phyloP scores from a whole-genome alignment of 30 jellyfish, hydroid and myxozoan species.

The Rhopilema esculentum region DNA sequence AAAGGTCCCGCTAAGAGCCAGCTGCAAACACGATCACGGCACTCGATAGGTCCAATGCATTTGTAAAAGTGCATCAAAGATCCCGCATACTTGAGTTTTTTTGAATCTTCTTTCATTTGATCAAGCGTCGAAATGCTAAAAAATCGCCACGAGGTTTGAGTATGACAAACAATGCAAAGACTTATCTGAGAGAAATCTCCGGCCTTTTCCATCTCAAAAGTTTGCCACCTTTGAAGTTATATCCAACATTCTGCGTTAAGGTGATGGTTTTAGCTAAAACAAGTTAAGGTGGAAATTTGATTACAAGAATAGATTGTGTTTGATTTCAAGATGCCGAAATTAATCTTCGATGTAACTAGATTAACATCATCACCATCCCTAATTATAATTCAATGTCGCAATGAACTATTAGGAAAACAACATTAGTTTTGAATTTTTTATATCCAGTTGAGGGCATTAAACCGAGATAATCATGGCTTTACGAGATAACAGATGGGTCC shows the following conservation, averaged over 20 bases:
- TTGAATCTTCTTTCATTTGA: too few relatives aligned
- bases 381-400: conserved; percentile 48
- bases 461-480: conserved; percentile 44
- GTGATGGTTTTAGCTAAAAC: neutral
- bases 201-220: neutral
- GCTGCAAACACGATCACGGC: too few relatives aligned
- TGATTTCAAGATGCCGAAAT: conserved; percentile 56
- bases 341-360: conserved; percentile 55
- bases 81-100: neutral
- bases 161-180: neutral
- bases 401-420: conserved; percentile 25
- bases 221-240: neutral
- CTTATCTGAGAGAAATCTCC: neutral
- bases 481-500: conserved; percentile 42
- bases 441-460: conserved; percentile 65
- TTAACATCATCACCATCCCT: conserved; percentile 32
- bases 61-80: too few relatives aligned
- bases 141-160: neutral
- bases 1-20: too few relatives aligned
- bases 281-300: conserved; percentile 35
- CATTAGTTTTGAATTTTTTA: conserved; percentile 39
- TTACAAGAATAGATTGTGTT: conserved; percentile 29
- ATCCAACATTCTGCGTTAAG: neutral
- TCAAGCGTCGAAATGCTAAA: neutral
- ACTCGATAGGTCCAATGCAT: too few relatives aligned